Evolutionary conservation across 2,113 vertebrate species (phyloP).

Genomic region (Sciurus niger): DNA sequence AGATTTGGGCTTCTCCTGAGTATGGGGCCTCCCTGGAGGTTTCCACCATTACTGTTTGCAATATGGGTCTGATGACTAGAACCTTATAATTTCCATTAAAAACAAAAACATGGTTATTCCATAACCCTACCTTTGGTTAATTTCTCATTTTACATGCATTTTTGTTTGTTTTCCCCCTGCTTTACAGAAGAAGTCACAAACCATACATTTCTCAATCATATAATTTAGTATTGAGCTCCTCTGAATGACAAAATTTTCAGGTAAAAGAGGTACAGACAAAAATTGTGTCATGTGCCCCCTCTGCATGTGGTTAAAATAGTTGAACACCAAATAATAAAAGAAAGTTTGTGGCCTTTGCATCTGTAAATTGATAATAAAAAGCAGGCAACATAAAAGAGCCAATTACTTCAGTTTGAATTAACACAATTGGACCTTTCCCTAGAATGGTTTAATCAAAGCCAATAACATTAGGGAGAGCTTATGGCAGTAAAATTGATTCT

Average conservation of each 20-base stretch:
- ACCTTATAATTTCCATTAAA: background rate
- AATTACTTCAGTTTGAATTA: conserved; percentile 79
- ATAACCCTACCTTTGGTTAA: conserved; percentile 1
- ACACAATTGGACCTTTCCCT: conserved; percentile 67
- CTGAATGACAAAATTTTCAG: conserved; percentile 48
- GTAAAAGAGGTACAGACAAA: background rate
- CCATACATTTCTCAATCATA: background rate
- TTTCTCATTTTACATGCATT: background rate
- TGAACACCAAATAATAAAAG: conserved; percentile 52
- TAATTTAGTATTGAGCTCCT: conserved; percentile 29
- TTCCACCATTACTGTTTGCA: background rate
- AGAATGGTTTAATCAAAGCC: conserved; percentile 79
- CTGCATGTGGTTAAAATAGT: background rate
- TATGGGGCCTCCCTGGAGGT: background rate
- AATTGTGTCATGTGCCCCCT: background rate
- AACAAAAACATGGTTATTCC: background rate
- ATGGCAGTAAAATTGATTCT: conserved; percentile 77
- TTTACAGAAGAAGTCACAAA: background rate
- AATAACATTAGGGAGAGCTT: conserved; percentile 67
- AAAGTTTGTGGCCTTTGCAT: conserved; percentile 66
- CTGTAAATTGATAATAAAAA: conserved; percentile 76
- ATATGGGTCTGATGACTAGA: background rate
- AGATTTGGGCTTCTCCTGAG: background rate
- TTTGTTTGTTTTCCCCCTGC: background rate
- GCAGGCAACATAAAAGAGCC: conserved; percentile 70